Conservation (phyloP, 1,140 invertebrate genomes). For the Ceratina australensis region DNA sequence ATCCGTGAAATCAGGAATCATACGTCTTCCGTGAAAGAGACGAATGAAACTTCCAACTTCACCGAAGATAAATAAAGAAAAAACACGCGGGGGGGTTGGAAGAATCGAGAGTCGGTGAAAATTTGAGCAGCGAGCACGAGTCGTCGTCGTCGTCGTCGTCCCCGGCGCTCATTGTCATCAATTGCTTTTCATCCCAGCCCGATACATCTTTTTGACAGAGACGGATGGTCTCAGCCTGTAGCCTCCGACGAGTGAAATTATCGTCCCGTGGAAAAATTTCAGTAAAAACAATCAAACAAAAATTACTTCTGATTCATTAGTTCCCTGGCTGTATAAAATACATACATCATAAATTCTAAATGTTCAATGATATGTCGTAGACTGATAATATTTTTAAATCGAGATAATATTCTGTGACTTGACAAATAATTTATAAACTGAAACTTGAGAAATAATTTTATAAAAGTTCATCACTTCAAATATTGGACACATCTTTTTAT, state of each 20-base stretch:
- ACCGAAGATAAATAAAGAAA: slow-evolving; percentile 4
- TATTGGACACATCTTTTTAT: too few species aligned
- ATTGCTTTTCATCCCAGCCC: not conserved
- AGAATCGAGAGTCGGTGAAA: slow-evolving; percentile 6
- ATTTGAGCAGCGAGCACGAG: not conserved
- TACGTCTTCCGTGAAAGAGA: slow-evolving; percentile 39
- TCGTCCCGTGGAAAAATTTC: too few species aligned
- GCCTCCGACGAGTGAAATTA: not conserved
- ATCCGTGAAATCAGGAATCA: slow-evolving; percentile 4
- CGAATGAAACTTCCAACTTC: slow-evolving; percentile 6
- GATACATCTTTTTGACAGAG: slow-evolving; percentile 12
- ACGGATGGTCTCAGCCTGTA: slow-evolving; percentile 3
- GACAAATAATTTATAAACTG: too few species aligned
- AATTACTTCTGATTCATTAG: too few species aligned
- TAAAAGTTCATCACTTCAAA: too few species aligned
- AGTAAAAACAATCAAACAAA: too few species aligned
- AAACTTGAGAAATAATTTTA: too few species aligned
- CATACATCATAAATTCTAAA: too few species aligned
- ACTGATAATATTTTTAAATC: too few species aligned
- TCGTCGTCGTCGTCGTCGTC: not conserved
- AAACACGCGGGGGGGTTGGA: not conserved
- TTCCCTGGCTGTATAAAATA: too few species aligned
- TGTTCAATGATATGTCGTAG: too few species aligned
- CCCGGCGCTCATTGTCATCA: slow-evolving; percentile 20
- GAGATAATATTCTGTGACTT: too few species aligned